Conservation (phyloP, 1,140 invertebrate species). For the Himalopsyche phryganea region DNA sequence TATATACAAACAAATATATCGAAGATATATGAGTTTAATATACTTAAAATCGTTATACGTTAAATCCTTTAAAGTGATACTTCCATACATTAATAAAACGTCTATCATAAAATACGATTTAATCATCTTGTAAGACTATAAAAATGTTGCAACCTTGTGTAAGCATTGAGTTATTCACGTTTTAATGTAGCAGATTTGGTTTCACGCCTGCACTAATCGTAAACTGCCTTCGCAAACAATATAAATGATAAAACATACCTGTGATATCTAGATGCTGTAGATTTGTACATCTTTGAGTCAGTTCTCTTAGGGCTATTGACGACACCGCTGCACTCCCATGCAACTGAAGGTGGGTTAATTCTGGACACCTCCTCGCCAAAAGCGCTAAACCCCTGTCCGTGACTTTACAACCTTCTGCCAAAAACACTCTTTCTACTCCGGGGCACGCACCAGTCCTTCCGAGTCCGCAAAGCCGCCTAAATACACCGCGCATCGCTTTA, state of each 20-base stretch:
- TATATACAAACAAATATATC: too few relatives aligned
- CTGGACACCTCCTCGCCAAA: constrained; percentile 67
- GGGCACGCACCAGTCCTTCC: constrained; percentile 57
- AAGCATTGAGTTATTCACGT: too few relatives aligned
- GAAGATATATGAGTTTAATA: too few relatives aligned
- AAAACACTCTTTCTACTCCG: constrained; percentile 62
- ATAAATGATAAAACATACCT: constrained; percentile 50
- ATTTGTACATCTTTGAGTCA: constrained; percentile 63
- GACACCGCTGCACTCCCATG: constrained; percentile 62
- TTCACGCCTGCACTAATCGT: too few relatives aligned
- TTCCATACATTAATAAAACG: too few relatives aligned
- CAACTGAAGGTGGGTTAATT: constrained; percentile 68
- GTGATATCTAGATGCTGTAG: constrained; percentile 72
- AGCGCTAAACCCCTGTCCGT: constrained; percentile 69
- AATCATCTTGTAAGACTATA: too few relatives aligned
- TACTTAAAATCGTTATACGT: too few relatives aligned
- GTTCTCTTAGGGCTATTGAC: constrained; percentile 58
- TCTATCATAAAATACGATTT: too few relatives aligned
- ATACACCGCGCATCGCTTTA: constrained; percentile 62
- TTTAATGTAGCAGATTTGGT: too few relatives aligned
- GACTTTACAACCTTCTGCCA: constrained; percentile 71
- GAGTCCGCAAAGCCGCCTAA: constrained; percentile 58
- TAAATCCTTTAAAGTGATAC: too few relatives aligned
- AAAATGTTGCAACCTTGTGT: too few relatives aligned
- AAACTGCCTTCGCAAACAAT: too few relatives aligned